Percentiles rank a stretch among this genome's conserved stretches.
phyloP scores from a whole-genome alignment of 2,888 invertebrate species.

The Chymomyza caudatula region DNA sequence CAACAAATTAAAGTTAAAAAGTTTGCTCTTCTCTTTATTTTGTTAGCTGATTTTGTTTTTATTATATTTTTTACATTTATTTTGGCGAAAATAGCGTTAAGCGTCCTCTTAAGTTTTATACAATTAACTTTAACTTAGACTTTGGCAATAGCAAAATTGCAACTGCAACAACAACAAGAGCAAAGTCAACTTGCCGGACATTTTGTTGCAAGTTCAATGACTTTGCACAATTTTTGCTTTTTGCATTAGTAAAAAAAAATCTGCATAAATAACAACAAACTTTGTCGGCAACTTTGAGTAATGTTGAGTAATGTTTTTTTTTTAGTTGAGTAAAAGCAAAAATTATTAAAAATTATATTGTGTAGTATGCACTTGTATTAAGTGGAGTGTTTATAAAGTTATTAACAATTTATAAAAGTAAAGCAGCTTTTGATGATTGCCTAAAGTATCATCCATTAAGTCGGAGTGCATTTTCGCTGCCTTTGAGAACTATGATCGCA shows the following conservation, averaged over 20 bases:
- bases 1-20: slow-evolving; percentile 34
- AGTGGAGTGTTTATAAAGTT: not conserved
- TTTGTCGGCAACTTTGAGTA: slow-evolving; percentile 1
- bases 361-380: not conserved
- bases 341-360: slow-evolving; percentile 31
- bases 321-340: slow-evolving; percentile 15
- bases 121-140: slow-evolving; percentile 58
- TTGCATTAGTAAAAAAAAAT: slow-evolving; percentile 22
- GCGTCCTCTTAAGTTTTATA: slow-evolving; percentile 59
- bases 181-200: slow-evolving; percentile 24
- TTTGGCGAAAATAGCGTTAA: slow-evolving; percentile 56
- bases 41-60: slow-evolving; percentile 11
- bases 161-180: slow-evolving; percentile 15
- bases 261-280: not conserved
- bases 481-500: too few relatives aligned
- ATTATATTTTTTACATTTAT: slow-evolving; percentile 22
- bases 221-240: slow-evolving; percentile 18
- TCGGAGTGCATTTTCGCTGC: too few relatives aligned
- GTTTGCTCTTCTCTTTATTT: not conserved
- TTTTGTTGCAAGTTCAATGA: slow-evolving; percentile 40
- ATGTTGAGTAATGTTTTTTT: slow-evolving; percentile 26
- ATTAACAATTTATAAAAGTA: not conserved
- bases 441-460: not conserved
- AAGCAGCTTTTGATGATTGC: not conserved
- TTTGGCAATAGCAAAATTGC: slow-evolving; percentile 22